Conservation (phyloP, 2,888 invertebrate species). For the Falcaria lacertinaria region DNA sequence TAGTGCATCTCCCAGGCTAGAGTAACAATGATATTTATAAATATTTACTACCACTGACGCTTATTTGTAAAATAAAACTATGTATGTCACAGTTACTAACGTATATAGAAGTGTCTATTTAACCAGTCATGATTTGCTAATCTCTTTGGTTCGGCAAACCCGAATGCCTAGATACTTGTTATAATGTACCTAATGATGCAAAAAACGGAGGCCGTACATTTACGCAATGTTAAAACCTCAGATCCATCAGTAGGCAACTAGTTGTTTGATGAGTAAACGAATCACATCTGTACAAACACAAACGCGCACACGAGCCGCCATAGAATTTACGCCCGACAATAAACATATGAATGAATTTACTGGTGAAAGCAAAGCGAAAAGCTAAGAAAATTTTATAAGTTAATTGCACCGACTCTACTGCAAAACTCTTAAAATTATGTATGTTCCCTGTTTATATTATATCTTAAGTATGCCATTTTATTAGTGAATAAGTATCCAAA, state of each 20-base stretch:
- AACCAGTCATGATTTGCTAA: not conserved
- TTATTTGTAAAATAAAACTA: not conserved
- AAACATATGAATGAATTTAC: conserved; percentile 34
- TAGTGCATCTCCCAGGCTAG: too few relatives aligned
- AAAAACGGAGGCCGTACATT: conserved; percentile 32
- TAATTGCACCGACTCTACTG: conserved; percentile 15
- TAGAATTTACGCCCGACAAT: conserved; percentile 39
- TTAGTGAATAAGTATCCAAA: too few relatives aligned
- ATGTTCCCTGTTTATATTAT: too few relatives aligned
- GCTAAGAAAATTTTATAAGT: conserved; percentile 19
- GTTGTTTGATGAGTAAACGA: conserved; percentile 51
- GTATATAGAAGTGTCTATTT: not conserved
- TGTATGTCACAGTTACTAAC: not conserved
- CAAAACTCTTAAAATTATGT: too few relatives aligned
- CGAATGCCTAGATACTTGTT: not conserved
- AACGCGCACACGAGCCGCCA: conserved; percentile 33
- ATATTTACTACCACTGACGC: not conserved
- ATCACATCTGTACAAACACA: conserved; percentile 51
- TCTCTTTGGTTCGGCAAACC: conserved; percentile 2
- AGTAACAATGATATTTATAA: too few relatives aligned
- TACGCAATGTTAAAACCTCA: conserved; percentile 43
- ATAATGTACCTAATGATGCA: conserved; percentile 22
- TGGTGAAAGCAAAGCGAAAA: conserved; percentile 33
- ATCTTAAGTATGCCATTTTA: too few relatives aligned
- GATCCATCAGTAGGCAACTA: conserved; percentile 30